These are phyloP conservation scores for Exocentrus adspersus DNA, from an alignment of 2,888 invertebrate species.

Conservation along the genomic window DNA sequence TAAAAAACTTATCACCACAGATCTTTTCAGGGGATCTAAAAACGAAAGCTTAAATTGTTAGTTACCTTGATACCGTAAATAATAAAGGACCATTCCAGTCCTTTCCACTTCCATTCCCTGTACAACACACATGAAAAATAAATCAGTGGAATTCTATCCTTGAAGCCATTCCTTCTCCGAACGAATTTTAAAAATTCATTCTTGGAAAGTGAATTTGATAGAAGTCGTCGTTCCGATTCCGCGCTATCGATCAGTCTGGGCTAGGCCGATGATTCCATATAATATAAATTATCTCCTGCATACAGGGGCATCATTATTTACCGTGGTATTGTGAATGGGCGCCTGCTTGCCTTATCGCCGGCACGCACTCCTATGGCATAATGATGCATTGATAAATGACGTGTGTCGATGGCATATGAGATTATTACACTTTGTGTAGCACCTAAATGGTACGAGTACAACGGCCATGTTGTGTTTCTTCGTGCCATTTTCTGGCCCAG, in stretches of 20 bases:
- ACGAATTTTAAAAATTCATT: constrained; percentile 17
- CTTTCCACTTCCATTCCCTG: not conserved
- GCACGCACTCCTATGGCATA: constrained; percentile 19
- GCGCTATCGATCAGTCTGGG: constrained; percentile 12
- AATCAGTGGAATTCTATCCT: not conserved
- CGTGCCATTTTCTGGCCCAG: constrained; percentile 17
- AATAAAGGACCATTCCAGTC: not conserved
- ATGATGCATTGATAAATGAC: constrained; percentile 32
- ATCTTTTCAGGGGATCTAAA: no score
- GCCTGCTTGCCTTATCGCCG: constrained; percentile 30
- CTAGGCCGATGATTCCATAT: constrained; percentile 15
- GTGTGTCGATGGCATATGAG: constrained; percentile 23
- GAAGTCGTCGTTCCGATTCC: constrained; percentile 1
- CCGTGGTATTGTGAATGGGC: constrained; percentile 19
- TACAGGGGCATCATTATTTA: constrained; percentile 35
- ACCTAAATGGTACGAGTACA: constrained; percentile 17
- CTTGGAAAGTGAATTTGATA: constrained; percentile 11
- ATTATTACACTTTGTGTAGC: constrained; percentile 25
- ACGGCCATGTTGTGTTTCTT: constrained; percentile 18
- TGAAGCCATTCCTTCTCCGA: constrained; percentile 6
- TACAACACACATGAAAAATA: not conserved
- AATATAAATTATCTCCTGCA: constrained; percentile 26
- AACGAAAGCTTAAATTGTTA: not conserved
- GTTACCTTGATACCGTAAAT: not conserved
- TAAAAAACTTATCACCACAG: no score